phyloP scores from a whole-genome alignment of 2,888 invertebrate species.

The Ormyrus labotus region DNA sequence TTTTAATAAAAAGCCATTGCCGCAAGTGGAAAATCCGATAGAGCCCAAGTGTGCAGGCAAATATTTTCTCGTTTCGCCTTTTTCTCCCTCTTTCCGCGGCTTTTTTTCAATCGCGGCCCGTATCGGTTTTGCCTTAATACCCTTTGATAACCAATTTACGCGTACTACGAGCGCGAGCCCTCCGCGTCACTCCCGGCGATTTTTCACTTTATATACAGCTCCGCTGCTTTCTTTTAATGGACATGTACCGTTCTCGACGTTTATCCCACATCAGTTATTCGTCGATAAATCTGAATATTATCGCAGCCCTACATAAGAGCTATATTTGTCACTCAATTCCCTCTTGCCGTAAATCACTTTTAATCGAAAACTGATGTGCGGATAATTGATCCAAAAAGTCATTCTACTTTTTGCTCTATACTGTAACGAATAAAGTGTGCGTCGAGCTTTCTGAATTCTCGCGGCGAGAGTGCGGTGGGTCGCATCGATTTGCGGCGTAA shows the following conservation, averaged over 20 bases:
- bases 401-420: neutral
- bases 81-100: constrained; percentile 34
- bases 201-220: constrained; percentile 33
- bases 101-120: constrained; percentile 32
- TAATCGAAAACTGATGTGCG: too few species aligned
- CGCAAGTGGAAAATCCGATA: constrained; percentile 71
- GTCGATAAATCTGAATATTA: constrained; percentile 15
- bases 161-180: constrained; percentile 56
- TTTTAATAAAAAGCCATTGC: constrained; percentile 67
- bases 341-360: neutral
- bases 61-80: constrained; percentile 66
- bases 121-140: constrained; percentile 69
- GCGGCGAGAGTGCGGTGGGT: constrained; percentile 26
- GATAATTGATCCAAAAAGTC: too few species aligned
- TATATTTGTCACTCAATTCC: neutral
- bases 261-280: constrained; percentile 7
- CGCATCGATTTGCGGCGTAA: constrained; percentile 69
- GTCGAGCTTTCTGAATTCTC: constrained; percentile 25
- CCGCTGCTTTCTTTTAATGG: constrained; percentile 29
- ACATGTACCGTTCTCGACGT: constrained; percentile 43
- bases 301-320: neutral
- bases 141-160: constrained; percentile 74
- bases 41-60: constrained; percentile 67
- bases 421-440: neutral
- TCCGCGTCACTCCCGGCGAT: constrained; percentile 32